phyloP scores from a whole-genome alignment of 2,888 invertebrate genomes.

The Neoitamus cyanurus region DNA sequence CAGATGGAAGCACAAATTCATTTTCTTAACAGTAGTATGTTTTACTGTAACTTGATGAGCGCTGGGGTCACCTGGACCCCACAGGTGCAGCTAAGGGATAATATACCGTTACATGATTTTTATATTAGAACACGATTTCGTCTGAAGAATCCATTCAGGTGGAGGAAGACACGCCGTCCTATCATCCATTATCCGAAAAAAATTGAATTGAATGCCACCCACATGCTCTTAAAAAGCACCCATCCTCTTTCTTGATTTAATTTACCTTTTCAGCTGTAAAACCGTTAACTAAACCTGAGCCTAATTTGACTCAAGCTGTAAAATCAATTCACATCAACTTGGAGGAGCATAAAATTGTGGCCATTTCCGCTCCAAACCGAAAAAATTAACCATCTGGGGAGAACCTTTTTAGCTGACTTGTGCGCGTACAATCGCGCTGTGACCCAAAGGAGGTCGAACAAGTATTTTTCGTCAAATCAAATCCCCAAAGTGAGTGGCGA shows the following conservation, averaged over 20 bases:
- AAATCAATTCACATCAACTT: background rate
- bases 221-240: background rate
- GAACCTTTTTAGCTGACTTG: background rate
- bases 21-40: too few relatives aligned
- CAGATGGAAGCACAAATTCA: too few relatives aligned
- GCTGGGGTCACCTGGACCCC: too few relatives aligned
- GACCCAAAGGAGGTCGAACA: background rate
- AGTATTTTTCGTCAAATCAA: background rate
- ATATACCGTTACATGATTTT: too few relatives aligned
- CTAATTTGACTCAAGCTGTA: background rate
- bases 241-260: background rate
- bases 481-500: background rate
- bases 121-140: too few relatives aligned
- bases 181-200: background rate
- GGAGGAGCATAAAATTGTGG: background rate
- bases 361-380: background rate
- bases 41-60: too few relatives aligned
- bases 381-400: background rate
- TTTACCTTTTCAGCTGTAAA: background rate
- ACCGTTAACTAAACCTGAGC: background rate
- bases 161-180: background rate
- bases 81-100: too few relatives aligned
- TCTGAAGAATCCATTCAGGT: background rate
- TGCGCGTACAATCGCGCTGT: background rate
- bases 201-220: background rate